phyloP scores from a whole-genome alignment of 2,113 vertebrate species.

The Perca schrenkii region DNA sequence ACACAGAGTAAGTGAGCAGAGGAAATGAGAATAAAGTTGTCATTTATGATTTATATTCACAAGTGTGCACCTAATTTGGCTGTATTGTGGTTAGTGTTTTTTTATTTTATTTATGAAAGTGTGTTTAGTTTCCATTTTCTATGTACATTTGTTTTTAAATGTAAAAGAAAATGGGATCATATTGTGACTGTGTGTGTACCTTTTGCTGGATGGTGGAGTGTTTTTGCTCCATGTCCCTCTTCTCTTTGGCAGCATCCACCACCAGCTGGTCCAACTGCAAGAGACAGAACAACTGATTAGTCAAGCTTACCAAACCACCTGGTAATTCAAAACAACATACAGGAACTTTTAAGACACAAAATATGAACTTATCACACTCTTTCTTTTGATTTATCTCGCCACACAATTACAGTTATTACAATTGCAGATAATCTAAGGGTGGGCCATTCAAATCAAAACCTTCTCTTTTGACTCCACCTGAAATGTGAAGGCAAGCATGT shows the following conservation, averaged over 20 bases:
- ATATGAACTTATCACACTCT: background rate
- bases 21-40: background rate
- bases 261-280: constrained; percentile 96
- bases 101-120: background rate
- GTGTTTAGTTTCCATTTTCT: background rate
- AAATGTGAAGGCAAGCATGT: fast-evolving
- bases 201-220: constrained; percentile 99
- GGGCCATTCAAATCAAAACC: background rate
- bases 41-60: background rate
- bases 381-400: background rate
- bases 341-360: background rate
- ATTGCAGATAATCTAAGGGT: background rate
- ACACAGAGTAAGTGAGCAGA: background rate
- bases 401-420: background rate
- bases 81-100: background rate
- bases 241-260: constrained; percentile 95
- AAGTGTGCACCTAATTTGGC: background rate
- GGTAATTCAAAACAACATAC: constrained; percentile 18
- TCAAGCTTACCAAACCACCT: constrained; percentile 48
- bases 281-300: constrained; percentile 55
- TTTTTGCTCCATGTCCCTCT: constrained; percentile 96
- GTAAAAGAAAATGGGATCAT: background rate
- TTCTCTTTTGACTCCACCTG: background rate
- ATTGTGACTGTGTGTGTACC: constrained; percentile 80
- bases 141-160: background rate